Conservation (phyloP, 1,140 invertebrate species). For the Batillaria attramentaria region DNA sequence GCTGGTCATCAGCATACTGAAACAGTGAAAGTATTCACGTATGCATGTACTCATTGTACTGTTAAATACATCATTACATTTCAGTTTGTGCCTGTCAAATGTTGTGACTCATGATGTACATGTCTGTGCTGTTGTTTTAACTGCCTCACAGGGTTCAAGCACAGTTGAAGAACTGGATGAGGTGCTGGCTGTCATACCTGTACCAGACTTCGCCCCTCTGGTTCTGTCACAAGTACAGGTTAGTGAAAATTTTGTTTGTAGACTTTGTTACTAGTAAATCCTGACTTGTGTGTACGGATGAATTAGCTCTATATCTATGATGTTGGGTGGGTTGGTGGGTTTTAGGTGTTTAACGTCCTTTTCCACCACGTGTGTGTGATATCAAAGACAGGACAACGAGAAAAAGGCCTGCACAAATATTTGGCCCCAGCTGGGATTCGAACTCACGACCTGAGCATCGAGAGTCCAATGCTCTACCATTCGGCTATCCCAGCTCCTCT, state of each 20-base stretch:
- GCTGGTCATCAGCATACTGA: neutral
- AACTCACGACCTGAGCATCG: too few relatives aligned
- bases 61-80: neutral
- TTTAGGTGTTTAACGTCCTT: too few relatives aligned
- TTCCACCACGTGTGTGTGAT: too few relatives aligned
- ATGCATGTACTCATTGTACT: neutral
- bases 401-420: too few relatives aligned
- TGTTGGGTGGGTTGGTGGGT: too few relatives aligned
- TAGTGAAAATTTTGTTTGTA: neutral
- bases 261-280: neutral
- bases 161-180: constrained; percentile 10
- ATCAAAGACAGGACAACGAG: too few relatives aligned
- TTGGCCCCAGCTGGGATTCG: too few relatives aligned
- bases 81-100: neutral
- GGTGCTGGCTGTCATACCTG: constrained; percentile 14
- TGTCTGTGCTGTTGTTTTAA: neutral
- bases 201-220: neutral
- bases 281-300: too few relatives aligned
- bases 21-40: neutral
- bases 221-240: constrained; percentile 6
- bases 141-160: neutral
- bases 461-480: too few relatives aligned
- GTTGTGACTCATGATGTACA: neutral
- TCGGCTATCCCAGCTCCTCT: too few relatives aligned
- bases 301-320: neutral